Evolutionary conservation across 2,113 vertebrate genomes (phyloP), one percentile per base, ranked within the genome.

Genomic region (Brienomyrus longianalis): DNA sequence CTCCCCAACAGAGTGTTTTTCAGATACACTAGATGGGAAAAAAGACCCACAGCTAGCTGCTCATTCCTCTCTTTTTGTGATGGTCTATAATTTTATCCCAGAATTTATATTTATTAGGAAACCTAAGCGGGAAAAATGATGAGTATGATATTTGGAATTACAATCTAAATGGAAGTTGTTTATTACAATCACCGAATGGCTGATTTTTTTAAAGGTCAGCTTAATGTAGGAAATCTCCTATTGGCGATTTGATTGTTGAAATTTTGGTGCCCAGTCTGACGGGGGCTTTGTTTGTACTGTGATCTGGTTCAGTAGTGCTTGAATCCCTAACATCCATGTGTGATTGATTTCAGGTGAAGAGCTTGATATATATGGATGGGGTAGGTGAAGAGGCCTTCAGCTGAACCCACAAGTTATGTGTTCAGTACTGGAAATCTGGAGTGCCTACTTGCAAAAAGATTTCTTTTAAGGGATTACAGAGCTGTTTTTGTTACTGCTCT

Each of bases 111-210:
- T 86, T 70, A 93, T 94, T 93, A 94, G 88, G 90, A 91, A 89
- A 93, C 91, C 91, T 90, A 87, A 19, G 31, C 90, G 87, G 89
- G 91, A 91, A 93, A 93, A 87, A 88, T 93, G 92, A 91, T 90
- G 91, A 92, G 91, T 94, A 89, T 92, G 91, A 93, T 93, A 89
- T 94, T 92, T 92, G 92, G 93, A 90, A 85, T 92, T 90, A 90
- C 91, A 27, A n/a, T 91, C 90, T 95, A 95, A 96, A 95, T 94
- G 93, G 93, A 93, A 92, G 91, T 92, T 94, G 91, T 93, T 94
- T 94, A 94, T 94, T 93, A 93, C 77, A 47, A 87, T 90, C 17
- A 27, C 19, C n/a, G 27, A 11, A 48, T 52, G 48, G 62, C 45
- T 52, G 59, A 35, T 62, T 62, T 48, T 48, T 84, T 52, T 77